These are phyloP conservation scores for Tamandua tetradactyla DNA, from an alignment of 2,797 vertebrate genomes.

Conservation along the genomic window DNA sequence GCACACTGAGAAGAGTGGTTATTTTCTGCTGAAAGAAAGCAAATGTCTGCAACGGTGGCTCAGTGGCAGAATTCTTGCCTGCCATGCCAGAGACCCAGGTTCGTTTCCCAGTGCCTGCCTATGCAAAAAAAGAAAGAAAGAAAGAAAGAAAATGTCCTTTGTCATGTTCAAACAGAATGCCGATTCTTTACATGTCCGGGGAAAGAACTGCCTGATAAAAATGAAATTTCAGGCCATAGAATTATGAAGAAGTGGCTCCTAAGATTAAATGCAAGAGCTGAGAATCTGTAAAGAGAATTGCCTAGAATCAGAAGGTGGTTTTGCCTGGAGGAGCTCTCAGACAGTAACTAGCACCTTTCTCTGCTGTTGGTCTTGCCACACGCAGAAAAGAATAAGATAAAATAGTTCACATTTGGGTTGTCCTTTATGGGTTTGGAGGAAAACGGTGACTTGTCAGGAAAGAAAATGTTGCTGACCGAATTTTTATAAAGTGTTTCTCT, in stretches of 20 bases:
- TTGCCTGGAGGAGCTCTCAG: background rate
- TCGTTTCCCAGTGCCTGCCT: too few relatives aligned
- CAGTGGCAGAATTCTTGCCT: too few relatives aligned
- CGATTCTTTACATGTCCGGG: background rate
- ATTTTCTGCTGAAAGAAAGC: slow-evolving; percentile 20
- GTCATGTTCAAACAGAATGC: background rate
- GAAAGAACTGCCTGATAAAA: background rate
- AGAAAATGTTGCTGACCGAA: background rate
- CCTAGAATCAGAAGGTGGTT: background rate
- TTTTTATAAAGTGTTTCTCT: background rate
- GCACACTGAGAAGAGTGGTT: background rate
- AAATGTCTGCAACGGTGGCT: too few relatives aligned
- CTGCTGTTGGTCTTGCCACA: background rate
- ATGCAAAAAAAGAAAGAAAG: too few relatives aligned
- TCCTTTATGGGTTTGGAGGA: background rate
- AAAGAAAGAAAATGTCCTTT: slow-evolving; percentile 11
- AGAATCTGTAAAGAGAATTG: background rate
- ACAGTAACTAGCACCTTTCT: background rate
- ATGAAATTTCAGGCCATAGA: background rate
- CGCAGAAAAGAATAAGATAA: background rate
- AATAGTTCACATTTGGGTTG: background rate
- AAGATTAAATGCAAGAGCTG: background rate
- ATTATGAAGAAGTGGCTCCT: background rate
- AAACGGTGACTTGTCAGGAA: slow-evolving; percentile 3
- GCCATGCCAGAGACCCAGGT: too few relatives aligned